Percentiles rank a stretch among this genome's conserved stretches.
Evolutionary conservation across 2,888 invertebrate genomes (phyloP).

Genomic region (Drosophila rellima): DNA sequence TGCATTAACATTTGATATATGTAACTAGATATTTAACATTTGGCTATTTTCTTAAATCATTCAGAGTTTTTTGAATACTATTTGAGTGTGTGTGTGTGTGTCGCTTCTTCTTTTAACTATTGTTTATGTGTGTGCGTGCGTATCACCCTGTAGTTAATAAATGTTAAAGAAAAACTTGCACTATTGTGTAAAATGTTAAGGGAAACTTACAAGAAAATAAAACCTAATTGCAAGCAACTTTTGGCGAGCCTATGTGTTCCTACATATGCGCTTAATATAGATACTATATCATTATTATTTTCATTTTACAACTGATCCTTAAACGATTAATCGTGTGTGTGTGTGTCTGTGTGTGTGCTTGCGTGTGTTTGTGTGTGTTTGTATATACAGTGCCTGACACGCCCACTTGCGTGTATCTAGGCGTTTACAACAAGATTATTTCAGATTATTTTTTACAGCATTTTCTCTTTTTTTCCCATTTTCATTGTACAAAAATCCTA

Average conservation of each 20-base stretch:
- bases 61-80: slow-evolving; percentile 54
- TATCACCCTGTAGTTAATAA: slow-evolving; percentile 57
- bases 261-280: slow-evolving; percentile 65
- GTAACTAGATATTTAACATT: slow-evolving; percentile 51
- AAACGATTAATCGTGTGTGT: slow-evolving; percentile 35
- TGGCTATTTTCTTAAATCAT: slow-evolving; percentile 49
- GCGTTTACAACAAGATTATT: slow-evolving; percentile 64
- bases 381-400: slow-evolving; percentile 51
- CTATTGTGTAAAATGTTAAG: slow-evolving; percentile 44
- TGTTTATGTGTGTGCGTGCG: slow-evolving; percentile 19
- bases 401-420: slow-evolving; percentile 12
- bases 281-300: slow-evolving; percentile 29
- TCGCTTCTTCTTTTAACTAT: slow-evolving; percentile 33
- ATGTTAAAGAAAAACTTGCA: slow-evolving; percentile 40
- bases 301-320: slow-evolving; percentile 57
- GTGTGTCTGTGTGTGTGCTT: slow-evolving; percentile 26
- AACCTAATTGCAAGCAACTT: slow-evolving; percentile 60
- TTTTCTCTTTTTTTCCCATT: slow-evolving; percentile 45
- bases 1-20: slow-evolving; percentile 51
- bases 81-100: slow-evolving; percentile 37
- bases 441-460: slow-evolving; percentile 63
- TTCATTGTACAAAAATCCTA: slow-evolving; percentile 58
- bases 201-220: slow-evolving; percentile 31
- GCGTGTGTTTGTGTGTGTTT: slow-evolving; percentile 22
- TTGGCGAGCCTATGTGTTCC: slow-evolving; percentile 76